These are phyloP conservation scores for Brachionus koreanus DNA, from an alignment of 1,140 invertebrate genomes.

Conservation along the genomic window DNA sequence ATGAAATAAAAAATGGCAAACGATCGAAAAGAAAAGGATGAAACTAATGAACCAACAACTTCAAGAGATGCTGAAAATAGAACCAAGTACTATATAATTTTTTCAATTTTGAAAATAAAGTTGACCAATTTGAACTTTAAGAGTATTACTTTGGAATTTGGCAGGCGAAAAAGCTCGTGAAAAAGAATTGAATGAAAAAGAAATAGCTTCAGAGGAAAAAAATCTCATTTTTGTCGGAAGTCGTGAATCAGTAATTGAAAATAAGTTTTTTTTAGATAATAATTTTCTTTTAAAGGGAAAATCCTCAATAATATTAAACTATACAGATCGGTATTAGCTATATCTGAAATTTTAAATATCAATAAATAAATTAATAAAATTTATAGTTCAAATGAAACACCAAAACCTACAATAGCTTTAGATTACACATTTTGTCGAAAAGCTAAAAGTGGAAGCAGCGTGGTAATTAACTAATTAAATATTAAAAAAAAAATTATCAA, in stretches of 20 bases:
- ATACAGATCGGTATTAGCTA: constrained; percentile 66
- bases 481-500: constrained; percentile 46
- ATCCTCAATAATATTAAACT: constrained; percentile 72
- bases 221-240: constrained; percentile 52
- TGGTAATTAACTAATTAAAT: constrained; percentile 60
- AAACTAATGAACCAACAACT: not conserved
- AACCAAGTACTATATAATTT: not conserved
- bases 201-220: constrained; percentile 47
- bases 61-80: not conserved
- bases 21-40: not conserved
- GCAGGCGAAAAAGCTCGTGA: constrained; percentile 24
- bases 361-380: not conserved
- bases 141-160: constrained; percentile 12
- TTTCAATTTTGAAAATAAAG: not conserved
- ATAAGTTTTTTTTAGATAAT: not conserved
- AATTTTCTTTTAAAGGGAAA: constrained; percentile 66
- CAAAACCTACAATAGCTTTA: constrained; percentile 73
- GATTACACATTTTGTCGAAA: constrained; percentile 77
- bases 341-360: not conserved
- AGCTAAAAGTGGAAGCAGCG: constrained; percentile 67
- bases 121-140: not conserved
- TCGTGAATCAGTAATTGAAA: constrained; percentile 48
- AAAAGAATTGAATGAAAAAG: constrained; percentile 46
- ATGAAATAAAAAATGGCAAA: not conserved
- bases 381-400: constrained; percentile 64